A percentile compares a stretch with the other conserved stretches of the same genome.
Conservation (phyloP, 2,888 invertebrate species). For the Limnephilus auricula region DNA sequence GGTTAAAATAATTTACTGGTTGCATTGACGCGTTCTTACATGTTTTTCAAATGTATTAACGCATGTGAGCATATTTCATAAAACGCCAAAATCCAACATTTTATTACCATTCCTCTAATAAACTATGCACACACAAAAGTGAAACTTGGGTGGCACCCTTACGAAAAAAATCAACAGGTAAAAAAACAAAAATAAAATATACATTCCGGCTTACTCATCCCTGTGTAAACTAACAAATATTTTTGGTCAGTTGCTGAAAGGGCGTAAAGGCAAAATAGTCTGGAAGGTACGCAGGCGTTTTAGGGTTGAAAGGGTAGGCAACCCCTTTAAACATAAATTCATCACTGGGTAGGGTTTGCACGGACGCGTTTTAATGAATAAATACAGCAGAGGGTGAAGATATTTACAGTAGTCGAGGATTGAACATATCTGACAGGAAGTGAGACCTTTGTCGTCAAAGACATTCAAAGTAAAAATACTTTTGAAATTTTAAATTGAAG, state of each 20-base stretch:
- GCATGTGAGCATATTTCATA: neutral
- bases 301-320: neutral
- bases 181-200: slow-evolving; percentile 61
- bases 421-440: slow-evolving; percentile 36
- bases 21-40: neutral
- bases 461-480: too few species aligned
- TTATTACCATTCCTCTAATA: slow-evolving; percentile 27
- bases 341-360: slow-evolving; percentile 52
- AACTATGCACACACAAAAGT: slow-evolving; percentile 28
- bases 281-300: slow-evolving; percentile 35
- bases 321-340: slow-evolving; percentile 56
- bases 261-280: slow-evolving; percentile 35
- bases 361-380: slow-evolving; percentile 55
- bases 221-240: slow-evolving; percentile 61
- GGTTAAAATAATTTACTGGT: neutral
- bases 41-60: neutral
- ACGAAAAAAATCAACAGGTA: slow-evolving; percentile 60
- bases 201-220: slow-evolving; percentile 61
- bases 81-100: slow-evolving; percentile 4
- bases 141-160: slow-evolving; percentile 46
- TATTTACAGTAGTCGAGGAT: slow-evolving; percentile 24
- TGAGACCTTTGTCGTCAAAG: neutral
- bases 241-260: slow-evolving; percentile 26
- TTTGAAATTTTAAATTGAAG: neutral
- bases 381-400: slow-evolving; percentile 23